Conservation (phyloP, 2,113 vertebrate genomes). For the Hypomesus transpacificus region DNA sequence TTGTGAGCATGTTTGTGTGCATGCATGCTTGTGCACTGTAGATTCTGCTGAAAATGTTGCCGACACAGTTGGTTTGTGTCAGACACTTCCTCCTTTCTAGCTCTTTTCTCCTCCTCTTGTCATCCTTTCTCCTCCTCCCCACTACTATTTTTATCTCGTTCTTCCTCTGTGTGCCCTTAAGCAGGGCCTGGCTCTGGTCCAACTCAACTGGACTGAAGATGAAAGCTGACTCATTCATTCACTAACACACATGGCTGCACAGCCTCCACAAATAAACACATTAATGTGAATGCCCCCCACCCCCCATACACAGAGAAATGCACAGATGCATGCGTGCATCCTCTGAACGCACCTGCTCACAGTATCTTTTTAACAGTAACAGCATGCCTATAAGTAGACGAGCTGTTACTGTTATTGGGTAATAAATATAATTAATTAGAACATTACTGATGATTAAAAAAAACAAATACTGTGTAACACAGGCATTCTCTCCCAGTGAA, state of each 20-base stretch:
- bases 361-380: neutral
- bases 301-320: neutral
- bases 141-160: slow-evolving; percentile 18
- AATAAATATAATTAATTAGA: too few species aligned
- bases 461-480: neutral
- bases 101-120: slow-evolving; percentile 38
- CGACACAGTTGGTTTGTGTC: slow-evolving; percentile 9
- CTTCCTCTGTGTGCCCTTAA: slow-evolving; percentile 49
- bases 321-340: slow-evolving; percentile 1
- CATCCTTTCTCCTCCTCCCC: slow-evolving; percentile 25
- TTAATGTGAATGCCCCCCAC: slow-evolving; percentile 22
- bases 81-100: slow-evolving; percentile 24
- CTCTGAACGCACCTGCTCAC: slow-evolving; percentile 9
- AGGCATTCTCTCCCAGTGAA: neutral
- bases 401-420: too few species aligned
- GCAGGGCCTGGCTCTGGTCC: slow-evolving; percentile 49
- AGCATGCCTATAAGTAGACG: too few species aligned
- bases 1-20: slow-evolving; percentile 19
- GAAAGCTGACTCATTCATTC: slow-evolving; percentile 66
- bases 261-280: slow-evolving; percentile 48
- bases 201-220: slow-evolving; percentile 52
- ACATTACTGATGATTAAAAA: too few species aligned
- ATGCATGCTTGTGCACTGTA: neutral
- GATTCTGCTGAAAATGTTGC: neutral
- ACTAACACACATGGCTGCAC: slow-evolving; percentile 65